phyloP scores from a whole-genome alignment of 37 sponge, comb jelly and placozoan genomes.

The Ephydatia muelleri region DNA sequence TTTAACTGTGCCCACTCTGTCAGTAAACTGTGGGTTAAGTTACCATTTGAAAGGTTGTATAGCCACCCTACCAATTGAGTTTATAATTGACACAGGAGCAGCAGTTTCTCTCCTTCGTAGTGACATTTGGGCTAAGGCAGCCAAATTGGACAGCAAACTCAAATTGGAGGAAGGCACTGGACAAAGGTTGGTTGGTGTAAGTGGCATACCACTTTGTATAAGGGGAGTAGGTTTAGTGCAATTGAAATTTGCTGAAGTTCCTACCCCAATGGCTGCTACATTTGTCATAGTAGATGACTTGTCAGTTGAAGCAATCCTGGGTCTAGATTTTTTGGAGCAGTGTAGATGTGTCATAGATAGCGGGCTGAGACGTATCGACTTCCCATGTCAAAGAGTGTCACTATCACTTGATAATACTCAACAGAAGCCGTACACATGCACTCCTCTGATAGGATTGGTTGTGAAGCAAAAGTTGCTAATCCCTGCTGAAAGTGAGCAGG shows the following conservation, averaged over 20 bases:
- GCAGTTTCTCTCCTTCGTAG: conserved; percentile 27
- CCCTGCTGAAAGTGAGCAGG: conserved; percentile 14
- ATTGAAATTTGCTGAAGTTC: no score
- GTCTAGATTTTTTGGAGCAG: conserved; percentile 19
- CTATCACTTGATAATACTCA: neutral
- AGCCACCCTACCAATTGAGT: conserved; percentile 1
- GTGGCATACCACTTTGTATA: conserved; percentile 19
- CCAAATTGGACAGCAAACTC: neutral
- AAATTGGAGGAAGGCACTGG: neutral
- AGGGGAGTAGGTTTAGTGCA: neutral
- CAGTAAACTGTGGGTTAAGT: no score
- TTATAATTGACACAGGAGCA: conserved; percentile 40
- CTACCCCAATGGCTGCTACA: no score
- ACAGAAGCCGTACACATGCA: neutral
- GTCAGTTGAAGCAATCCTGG: neutral
- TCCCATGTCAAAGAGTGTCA: conserved; percentile 13
- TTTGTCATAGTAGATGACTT: no score
- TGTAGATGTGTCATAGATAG: conserved; percentile 13
- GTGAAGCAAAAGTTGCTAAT: neutral
- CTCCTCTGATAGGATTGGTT: conserved; percentile 1
- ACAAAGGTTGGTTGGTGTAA: conserved; percentile 31
- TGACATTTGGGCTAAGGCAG: conserved; percentile 21
- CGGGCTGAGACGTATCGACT: neutral
- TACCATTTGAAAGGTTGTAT: conserved; percentile 11
- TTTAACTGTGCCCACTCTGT: no score